These are phyloP conservation scores for Leptopilina clavipes DNA, from an alignment of 1,140 invertebrate genomes.

Conservation along the genomic window DNA sequence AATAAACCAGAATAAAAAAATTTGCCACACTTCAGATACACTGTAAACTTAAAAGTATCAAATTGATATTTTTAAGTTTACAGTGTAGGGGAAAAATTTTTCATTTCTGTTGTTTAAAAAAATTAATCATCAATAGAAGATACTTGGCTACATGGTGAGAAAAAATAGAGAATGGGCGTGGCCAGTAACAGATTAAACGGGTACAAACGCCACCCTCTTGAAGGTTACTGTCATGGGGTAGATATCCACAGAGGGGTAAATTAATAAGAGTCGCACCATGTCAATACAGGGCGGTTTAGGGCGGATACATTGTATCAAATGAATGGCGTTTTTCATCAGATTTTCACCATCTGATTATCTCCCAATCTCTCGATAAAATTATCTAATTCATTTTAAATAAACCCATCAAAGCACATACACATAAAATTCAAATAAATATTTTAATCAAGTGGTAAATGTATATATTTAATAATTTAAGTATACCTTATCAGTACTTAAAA, in stretches of 20 bases:
- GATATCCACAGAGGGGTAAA: conserved; percentile 58
- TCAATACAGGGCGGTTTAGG: conserved; percentile 57
- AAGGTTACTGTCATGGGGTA: conserved; percentile 45
- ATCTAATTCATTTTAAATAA: not conserved
- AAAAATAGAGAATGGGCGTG: conserved; percentile 54
- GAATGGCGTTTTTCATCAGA: conserved; percentile 52
- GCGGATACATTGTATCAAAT: conserved; percentile 61
- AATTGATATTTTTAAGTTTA: too few species aligned
- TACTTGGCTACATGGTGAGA: not conserved
- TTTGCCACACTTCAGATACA: too few species aligned
- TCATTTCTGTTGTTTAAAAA: too few species aligned
- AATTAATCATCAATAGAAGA: too few species aligned
- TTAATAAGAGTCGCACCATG: conserved; percentile 54
- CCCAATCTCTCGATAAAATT: not conserved
- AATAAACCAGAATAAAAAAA: too few species aligned
- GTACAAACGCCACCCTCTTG: conserved; percentile 54
- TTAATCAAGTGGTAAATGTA: too few species aligned
- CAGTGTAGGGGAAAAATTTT: too few species aligned
- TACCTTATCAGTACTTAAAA: too few species aligned
- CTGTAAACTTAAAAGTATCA: too few species aligned
- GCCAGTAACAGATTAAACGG: conserved; percentile 55
- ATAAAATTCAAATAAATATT: too few species aligned
- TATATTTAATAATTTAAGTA: too few species aligned
- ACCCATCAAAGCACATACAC: too few species aligned
- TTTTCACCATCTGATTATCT: not conserved